Evolutionary conservation across 2,888 invertebrate genomes (phyloP).

Genomic region (Podabrus alpinus): DNA sequence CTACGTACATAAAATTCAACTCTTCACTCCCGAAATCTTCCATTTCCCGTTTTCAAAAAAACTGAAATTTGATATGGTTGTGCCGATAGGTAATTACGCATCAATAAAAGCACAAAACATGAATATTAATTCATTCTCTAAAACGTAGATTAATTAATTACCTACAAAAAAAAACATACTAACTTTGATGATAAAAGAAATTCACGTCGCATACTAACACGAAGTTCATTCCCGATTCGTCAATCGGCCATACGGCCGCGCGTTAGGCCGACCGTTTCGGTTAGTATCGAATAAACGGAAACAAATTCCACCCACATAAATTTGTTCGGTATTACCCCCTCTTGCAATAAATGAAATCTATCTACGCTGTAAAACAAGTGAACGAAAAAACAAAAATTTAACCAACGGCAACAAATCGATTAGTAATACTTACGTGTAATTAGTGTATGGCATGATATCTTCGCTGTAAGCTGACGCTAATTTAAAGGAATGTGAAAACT

Average conservation of each 20-base stretch:
- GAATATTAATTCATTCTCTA: neutral
- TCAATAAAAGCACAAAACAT: neutral
- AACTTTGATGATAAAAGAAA: too few species aligned
- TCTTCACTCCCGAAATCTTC: neutral
- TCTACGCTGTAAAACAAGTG: neutral
- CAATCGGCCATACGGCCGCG: neutral
- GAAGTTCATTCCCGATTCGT: too few species aligned
- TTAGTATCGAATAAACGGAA: neutral
- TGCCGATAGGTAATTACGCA: neutral
- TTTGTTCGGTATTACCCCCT: neutral
- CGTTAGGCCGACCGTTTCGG: neutral
- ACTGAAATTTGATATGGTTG: neutral
- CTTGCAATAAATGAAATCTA: neutral
- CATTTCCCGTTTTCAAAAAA: neutral
- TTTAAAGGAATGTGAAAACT: constrained; percentile 95
- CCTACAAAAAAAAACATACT: neutral
- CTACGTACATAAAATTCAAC: neutral
- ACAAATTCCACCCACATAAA: neutral
- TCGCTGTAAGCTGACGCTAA: constrained; percentile 94
- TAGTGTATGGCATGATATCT: constrained; percentile 96
- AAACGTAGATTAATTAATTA: neutral
- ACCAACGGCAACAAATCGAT: neutral
- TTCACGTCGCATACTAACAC: too few species aligned
- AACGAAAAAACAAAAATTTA: neutral
- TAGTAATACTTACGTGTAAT: constrained; percentile 83